A percentile compares a stretch with the other conserved stretches of the same genome.
phyloP scores from a whole-genome alignment of 2,797 vertebrate genomes.

The Spea hammondii region DNA sequence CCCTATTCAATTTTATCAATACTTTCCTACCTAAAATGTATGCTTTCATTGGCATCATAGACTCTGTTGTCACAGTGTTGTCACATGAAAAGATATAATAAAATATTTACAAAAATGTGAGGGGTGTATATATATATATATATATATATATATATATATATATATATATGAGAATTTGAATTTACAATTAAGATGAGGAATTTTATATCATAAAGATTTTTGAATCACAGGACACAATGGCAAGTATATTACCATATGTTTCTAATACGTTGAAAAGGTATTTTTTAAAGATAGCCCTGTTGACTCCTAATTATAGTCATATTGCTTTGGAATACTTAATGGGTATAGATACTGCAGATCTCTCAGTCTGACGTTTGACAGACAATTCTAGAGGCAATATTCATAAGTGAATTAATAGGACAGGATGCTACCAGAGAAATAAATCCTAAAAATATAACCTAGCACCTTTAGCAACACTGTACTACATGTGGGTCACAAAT shows the following conservation, averaged over 20 bases:
- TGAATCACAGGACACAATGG: background rate
- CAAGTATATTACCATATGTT: background rate
- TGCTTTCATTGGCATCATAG: too few species aligned
- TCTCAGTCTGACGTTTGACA: conserved; percentile 42
- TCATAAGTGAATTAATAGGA: conserved; percentile 43
- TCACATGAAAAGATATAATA: too few species aligned
- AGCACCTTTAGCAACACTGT: conserved; percentile 15
- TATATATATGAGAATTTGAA: too few species aligned
- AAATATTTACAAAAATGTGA: too few species aligned
- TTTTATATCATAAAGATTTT: background rate
- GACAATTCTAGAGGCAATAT: conserved; percentile 40
- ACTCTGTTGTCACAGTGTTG: too few species aligned
- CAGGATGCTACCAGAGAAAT: conserved; percentile 30
- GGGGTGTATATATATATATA: too few species aligned
- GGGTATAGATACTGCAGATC: conserved; percentile 17
- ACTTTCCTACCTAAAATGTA: too few species aligned
- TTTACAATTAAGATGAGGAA: too few species aligned
- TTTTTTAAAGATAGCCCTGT: background rate
- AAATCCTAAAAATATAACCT: conserved; percentile 38
- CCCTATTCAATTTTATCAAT: too few species aligned
- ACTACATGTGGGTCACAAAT: too few species aligned
- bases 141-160: too few species aligned
- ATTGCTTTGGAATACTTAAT: conserved; percentile 18
- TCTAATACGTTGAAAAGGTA: background rate
- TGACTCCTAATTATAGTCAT: conserved; percentile 18